Evolutionary conservation across 2,113 vertebrate genomes (phyloP).

Genomic region (Phaetusa simplex): DNA sequence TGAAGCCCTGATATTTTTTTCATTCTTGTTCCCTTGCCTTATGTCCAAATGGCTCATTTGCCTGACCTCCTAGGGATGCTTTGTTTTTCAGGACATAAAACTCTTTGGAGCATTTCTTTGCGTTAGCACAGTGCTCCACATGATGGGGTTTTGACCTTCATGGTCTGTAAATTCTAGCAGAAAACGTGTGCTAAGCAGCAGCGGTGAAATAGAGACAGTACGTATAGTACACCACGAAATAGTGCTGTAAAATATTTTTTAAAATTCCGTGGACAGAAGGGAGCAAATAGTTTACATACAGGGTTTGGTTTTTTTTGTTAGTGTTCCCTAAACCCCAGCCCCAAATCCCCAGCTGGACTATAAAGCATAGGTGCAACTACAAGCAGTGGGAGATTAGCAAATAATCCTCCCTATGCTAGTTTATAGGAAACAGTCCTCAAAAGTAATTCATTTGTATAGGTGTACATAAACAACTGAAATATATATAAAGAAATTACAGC

Average conservation of each 20-base stretch:
- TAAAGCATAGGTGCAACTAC: neutral
- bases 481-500: neutral
- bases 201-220: neutral
- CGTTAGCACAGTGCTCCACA: neutral
- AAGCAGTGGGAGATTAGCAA: neutral
- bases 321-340: neutral
- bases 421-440: neutral
- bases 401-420: neutral
- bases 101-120: neutral
- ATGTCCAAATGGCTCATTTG: slow-evolving; percentile 6
- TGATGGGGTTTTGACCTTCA: slow-evolving; percentile 2
- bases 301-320: neutral
- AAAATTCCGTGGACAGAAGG: neutral
- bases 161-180: neutral
- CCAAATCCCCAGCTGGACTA: neutral
- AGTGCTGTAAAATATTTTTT: neutral
- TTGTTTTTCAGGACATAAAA: slow-evolving; percentile 22
- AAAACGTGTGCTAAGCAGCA: neutral
- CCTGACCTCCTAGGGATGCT: neutral
- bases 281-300: neutral
- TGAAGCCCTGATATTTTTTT: neutral
- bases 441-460: neutral
- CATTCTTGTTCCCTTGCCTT: neutral
- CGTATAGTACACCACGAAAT: neutral
- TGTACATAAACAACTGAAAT: neutral